A percentile compares a stretch with the other conserved stretches of the same genome.
phyloP scores from a whole-genome alignment of 2,888 invertebrate genomes.

The Apotomis capreana region DNA sequence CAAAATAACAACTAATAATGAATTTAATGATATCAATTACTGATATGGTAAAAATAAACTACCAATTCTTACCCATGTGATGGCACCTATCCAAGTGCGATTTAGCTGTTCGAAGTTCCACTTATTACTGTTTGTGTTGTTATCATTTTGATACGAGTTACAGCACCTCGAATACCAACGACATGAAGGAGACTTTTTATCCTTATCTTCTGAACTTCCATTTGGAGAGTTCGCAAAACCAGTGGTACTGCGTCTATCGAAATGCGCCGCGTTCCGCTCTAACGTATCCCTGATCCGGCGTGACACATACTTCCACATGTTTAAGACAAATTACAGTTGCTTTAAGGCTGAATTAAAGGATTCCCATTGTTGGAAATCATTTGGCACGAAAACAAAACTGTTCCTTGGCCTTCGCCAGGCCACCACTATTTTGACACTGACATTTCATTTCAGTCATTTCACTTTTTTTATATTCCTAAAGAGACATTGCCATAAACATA shows the following conservation, averaged over 20 bases:
- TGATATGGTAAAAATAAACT: constrained; percentile 38
- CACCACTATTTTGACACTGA: not conserved
- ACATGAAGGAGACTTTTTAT: constrained; percentile 56
- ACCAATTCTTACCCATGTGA: constrained; percentile 74
- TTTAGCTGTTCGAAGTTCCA: constrained; percentile 75
- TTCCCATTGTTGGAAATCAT: constrained; percentile 28
- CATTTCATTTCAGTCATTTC: not conserved
- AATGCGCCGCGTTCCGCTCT: constrained; percentile 76
- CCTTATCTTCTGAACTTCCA: constrained; percentile 59
- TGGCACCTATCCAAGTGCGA: constrained; percentile 78
- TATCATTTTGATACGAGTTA: constrained; percentile 53
- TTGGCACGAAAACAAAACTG: constrained; percentile 4
- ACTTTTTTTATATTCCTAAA: too few species aligned
- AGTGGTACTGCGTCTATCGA: constrained; percentile 75
- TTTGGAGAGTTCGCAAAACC: constrained; percentile 62
- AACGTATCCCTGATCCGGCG: constrained; percentile 78
- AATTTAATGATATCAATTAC: not conserved
- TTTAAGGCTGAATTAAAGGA: constrained; percentile 24
- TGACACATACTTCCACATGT: constrained; percentile 83
- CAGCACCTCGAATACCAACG: constrained; percentile 66
- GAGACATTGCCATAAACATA: too few species aligned
- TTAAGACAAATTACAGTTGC: constrained; percentile 40
- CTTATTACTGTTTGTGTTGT: constrained; percentile 67
- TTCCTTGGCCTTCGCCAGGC: not conserved
- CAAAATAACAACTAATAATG: not conserved